phyloP scores from a whole-genome alignment of 2,797 vertebrate species.

The Rhyacichthys aspro region DNA sequence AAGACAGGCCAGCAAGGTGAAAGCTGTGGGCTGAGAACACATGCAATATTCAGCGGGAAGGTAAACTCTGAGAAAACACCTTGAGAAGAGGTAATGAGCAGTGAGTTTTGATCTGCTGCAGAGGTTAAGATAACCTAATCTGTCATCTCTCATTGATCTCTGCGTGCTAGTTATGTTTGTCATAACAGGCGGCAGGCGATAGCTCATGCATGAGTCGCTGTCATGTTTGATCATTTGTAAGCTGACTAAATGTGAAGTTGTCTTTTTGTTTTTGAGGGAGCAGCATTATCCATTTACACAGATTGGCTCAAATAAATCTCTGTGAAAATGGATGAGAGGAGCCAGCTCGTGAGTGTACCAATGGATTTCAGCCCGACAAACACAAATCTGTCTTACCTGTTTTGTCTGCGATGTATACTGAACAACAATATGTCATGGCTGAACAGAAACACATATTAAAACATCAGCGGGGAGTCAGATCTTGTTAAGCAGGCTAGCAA shows the following conservation, averaged over 20 bases:
- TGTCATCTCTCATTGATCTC: slow-evolving; percentile 66
- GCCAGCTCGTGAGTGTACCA: slow-evolving; percentile 14
- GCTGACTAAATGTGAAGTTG: slow-evolving; percentile 34
- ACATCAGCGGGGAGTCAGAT: slow-evolving; percentile 8
- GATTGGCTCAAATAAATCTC: slow-evolving; percentile 29
- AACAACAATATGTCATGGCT: slow-evolving; percentile 16
- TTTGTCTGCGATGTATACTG: slow-evolving; percentile 21
- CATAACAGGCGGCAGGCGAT: slow-evolving; percentile 51
- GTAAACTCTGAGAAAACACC: slow-evolving; percentile 51
- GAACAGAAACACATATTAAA: slow-evolving; percentile 3
- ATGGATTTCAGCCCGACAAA: slow-evolving; percentile 15
- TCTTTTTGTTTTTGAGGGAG: slow-evolving; percentile 43
- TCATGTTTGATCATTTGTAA: slow-evolving; percentile 66
- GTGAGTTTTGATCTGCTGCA: slow-evolving; percentile 45
- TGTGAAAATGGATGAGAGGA: slow-evolving; percentile 16
- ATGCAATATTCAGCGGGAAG: slow-evolving; percentile 36
- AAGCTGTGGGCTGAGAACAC: slow-evolving; percentile 17
- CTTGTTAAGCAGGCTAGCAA: background rate
- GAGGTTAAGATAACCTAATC: slow-evolving; percentile 66
- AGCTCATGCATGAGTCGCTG: slow-evolving; percentile 51
- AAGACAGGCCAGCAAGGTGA: slow-evolving; percentile 32
- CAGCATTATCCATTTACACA: slow-evolving; percentile 37
- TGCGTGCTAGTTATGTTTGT: slow-evolving; percentile 55
- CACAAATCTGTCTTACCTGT: slow-evolving; percentile 21
- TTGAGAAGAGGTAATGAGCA: slow-evolving; percentile 55